Evolutionary conservation across 2,113 vertebrate genomes (phyloP), one percentile per base, ranked within the genome.

Genomic region (Numenius arquata): DNA sequence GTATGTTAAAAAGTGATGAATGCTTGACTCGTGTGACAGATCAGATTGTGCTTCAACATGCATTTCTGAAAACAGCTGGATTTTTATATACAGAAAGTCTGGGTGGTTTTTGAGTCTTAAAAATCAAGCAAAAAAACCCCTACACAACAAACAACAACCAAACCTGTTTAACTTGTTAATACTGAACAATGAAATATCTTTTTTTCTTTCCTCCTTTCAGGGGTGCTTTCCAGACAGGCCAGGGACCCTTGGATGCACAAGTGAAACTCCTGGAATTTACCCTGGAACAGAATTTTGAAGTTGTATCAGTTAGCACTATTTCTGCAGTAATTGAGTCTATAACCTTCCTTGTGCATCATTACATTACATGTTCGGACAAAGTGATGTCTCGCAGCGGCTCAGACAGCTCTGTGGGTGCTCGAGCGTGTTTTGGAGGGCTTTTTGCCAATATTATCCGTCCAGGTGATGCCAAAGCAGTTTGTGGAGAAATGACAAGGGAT

Each of bases 391-490:
- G 99, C 91, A 99, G 99, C 12, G 99, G 99, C 96, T 99, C 99
- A 0, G 99, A 99, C 96, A 99, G 99, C 95, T 99, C 99, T 8
- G 99, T 99, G 80, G 99, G 99, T 3, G 99, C 99, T 36, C 98
- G 99, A 48, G 99, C 99, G 1, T 99, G 99, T 96, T 99, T 99
- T 58, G 99, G 99, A 13, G 99, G 99, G 34, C 98, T 99, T 61
- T 99, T 99, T 93, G 99, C 99, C 94, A 99, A 99, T 96, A 99
- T 99, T 76, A 99, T 99, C 91, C 99, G 99, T 55, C 99, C 99
- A 6, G 99, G 99, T n/a, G 99, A 99, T 73, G 99, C 99, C n/a
- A 99, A 99, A 96, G 99, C 99, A 3, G 99, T 99, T 56, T 99
- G 99, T 73, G 99, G 99, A 43, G 99, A 99, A 98, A 99, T 99